Conservation (phyloP, 2,888 invertebrate genomes). For the Trissoscelio sp. region DNA sequence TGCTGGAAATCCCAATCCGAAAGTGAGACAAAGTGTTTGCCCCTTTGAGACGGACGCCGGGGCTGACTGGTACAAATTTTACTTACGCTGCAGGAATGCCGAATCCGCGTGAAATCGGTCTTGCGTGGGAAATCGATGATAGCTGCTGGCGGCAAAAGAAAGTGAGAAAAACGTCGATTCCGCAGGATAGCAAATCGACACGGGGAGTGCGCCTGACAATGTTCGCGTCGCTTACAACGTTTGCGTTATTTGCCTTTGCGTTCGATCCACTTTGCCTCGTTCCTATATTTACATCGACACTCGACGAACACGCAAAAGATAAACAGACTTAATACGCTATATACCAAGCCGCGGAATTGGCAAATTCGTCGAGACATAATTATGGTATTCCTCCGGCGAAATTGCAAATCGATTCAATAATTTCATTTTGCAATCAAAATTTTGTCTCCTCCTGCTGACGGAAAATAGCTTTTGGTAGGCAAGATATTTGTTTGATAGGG, state of each 20-base stretch:
- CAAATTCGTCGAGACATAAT: background rate
- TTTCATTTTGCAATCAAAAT: too few relatives aligned
- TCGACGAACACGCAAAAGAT: slow-evolving; percentile 17
- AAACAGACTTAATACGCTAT: slow-evolving; percentile 30
- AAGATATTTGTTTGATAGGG: background rate
- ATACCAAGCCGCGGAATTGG: background rate
- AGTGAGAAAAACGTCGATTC: slow-evolving; percentile 60
- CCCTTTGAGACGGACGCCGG: slow-evolving; percentile 36
- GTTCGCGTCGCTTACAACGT: slow-evolving; percentile 52
- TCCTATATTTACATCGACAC: slow-evolving; percentile 37
- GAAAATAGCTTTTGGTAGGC: background rate
- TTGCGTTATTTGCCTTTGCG: slow-evolving; percentile 54
- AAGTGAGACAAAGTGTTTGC: slow-evolving; percentile 51
- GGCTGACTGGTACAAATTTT: slow-evolving; percentile 75
- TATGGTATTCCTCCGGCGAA: background rate
- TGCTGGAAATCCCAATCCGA: slow-evolving; percentile 43
- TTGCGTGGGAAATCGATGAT: slow-evolving; percentile 66
- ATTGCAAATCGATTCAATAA: too few relatives aligned
- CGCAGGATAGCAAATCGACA: slow-evolving; percentile 57
- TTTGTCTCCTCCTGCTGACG: background rate
- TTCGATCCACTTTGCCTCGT: slow-evolving; percentile 40
- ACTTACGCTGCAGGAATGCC: slow-evolving; percentile 72
- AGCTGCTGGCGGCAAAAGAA: slow-evolving; percentile 67
- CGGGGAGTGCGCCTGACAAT: slow-evolving; percentile 47
- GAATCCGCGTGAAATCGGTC: slow-evolving; percentile 61